Evolutionary conservation across 2,888 invertebrate genomes (phyloP), one percentile per base, ranked within the genome.

Genomic region (Strigamia crassipes): DNA sequence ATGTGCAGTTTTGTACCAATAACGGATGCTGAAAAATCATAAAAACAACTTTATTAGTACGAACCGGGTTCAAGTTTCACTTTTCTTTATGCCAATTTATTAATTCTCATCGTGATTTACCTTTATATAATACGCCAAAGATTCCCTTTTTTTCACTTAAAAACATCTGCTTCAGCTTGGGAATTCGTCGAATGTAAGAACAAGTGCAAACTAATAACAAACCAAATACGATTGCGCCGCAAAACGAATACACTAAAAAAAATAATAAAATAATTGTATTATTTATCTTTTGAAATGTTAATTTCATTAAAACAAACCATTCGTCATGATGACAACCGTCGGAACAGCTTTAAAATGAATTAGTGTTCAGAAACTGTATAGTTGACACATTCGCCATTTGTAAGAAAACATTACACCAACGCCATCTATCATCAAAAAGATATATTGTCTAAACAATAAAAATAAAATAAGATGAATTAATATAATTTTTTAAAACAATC

Each of bases 71-170:
- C 42, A 46, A 18, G 9, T 9, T 2, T 61, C 56, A 56, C 15
- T 15, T 56, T 10, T 2, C 38, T 38, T 18, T 42, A 34, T 5
- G 3, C 18, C 15, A 15, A 6, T 46, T 3, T 15, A 15, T 15
- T n/a, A 51, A 51, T 51, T n/a, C 6, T n/a, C 13, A 15, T n/a
- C n/a, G 6, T 15, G 13, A 15, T 15, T 41, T 78, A 78, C 78
- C 78, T 78, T 78, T 78, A 42, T 78, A 78, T 21, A 78, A 38
- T 18, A 78, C 78, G 9, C 78, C 78, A n/a, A 78, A 78, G 1
- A 78, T 38, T 38, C 78, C 78, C 38, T 78, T 78, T 34, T 78
- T 78, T n/a, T 78, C 78, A 38, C 41, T 34, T 21, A 78, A 21
- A n/a, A 78, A 78, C 9, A 78, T 41, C 10, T 78, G n/a, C 42